Evolutionary conservation across 2,797 vertebrate species (phyloP).

Genomic region (Rousettus madagascariensis): DNA sequence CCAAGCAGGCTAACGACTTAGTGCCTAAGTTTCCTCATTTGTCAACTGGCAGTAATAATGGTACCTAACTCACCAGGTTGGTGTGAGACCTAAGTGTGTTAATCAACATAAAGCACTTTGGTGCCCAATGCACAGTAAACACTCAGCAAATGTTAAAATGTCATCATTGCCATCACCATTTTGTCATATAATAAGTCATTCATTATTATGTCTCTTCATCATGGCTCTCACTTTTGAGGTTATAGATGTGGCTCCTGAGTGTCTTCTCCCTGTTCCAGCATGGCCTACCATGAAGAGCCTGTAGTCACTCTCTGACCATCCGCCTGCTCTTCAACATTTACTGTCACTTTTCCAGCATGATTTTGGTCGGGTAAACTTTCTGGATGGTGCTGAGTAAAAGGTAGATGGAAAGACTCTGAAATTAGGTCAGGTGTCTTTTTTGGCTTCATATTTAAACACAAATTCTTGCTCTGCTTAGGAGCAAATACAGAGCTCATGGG

Average conservation of each 20-base stretch:
- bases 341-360: neutral
- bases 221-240: neutral
- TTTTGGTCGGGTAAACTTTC: neutral
- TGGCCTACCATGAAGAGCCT: accelerated
- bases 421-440: too few relatives aligned
- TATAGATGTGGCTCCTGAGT: accelerated
- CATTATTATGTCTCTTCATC: neutral
- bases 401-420: neutral
- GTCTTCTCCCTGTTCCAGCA: too few relatives aligned
- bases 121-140: neutral
- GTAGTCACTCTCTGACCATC: neutral
- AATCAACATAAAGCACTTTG: neutral
- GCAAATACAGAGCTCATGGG: neutral
- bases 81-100: neutral
- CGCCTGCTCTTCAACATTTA: accelerated
- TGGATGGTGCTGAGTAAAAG: neutral
- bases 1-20: neutral
- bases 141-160: neutral
- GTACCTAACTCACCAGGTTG: too few relatives aligned
- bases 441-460: neutral
- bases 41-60: too few relatives aligned
- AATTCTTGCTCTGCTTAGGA: neutral
- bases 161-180: accelerated
- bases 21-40: neutral
- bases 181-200: neutral